A percentile compares a stretch with the other conserved stretches of the same genome.
phyloP scores from a whole-genome alignment of 1,140 invertebrate genomes.

The Drosophila tristis region DNA sequence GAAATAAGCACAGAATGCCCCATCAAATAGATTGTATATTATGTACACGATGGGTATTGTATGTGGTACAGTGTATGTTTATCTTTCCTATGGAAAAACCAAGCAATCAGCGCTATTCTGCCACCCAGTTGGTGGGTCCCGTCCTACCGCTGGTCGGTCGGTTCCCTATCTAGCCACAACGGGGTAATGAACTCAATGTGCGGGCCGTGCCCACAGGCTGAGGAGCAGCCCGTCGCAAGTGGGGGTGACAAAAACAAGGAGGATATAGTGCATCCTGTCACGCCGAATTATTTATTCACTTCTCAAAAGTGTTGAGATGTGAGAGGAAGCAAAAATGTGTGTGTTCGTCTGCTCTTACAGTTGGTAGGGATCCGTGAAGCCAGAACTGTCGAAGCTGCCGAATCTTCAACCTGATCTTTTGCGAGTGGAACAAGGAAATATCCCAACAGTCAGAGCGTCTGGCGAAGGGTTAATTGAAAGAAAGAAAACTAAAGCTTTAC shows the following conservation, averaged over 20 bases:
- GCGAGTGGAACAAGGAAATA: too few species aligned
- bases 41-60: background rate
- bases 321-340: too few species aligned
- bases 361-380: too few species aligned
- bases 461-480: too few species aligned
- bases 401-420: too few species aligned
- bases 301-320: background rate
- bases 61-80: constrained; percentile 23
- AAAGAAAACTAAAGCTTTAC: too few species aligned
- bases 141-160: background rate
- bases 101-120: constrained; percentile 12
- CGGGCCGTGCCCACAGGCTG: constrained; percentile 34
- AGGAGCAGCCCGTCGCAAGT: constrained; percentile 5
- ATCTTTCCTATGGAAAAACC: constrained; percentile 15
- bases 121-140: background rate
- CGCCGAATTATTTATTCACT: background rate
- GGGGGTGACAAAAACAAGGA: constrained; percentile 1
- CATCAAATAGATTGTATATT: constrained; percentile 9
- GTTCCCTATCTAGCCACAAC: constrained; percentile 36
- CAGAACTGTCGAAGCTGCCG: too few species aligned
- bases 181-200: constrained; percentile 69
- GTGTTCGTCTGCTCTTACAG: too few species aligned
- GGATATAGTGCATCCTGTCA: background rate
- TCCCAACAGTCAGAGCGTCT: too few species aligned
- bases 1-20: constrained; percentile 14